phyloP scores from a whole-genome alignment of 64 coral and sea anemone genomes.

The Dendronephthya gigantea region DNA sequence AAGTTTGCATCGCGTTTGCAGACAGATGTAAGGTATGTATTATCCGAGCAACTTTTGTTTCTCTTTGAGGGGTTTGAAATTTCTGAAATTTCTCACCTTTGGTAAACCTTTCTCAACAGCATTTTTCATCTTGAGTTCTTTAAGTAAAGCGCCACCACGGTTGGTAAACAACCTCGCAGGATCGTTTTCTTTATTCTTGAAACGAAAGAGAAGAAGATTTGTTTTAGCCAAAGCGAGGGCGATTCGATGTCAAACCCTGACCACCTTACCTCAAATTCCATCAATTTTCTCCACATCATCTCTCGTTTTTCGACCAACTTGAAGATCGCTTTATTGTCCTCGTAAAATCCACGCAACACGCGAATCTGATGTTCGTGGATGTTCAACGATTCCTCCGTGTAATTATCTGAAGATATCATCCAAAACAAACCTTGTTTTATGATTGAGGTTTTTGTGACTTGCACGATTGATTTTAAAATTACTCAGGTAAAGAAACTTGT shows the following conservation, averaged over 20 bases:
- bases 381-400: constrained; percentile 64
- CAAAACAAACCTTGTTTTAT: not conserved
- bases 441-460: too few species aligned
- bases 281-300: constrained; percentile 73
- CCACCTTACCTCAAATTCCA: constrained; percentile 74
- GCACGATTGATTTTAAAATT: too few species aligned
- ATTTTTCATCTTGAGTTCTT: constrained; percentile 64
- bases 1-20: not conserved
- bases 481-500: too few species aligned
- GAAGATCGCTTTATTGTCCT: constrained; percentile 78
- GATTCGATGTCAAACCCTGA: not conserved
- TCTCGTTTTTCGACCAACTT: constrained; percentile 93
- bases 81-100: constrained; percentile 42
- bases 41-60: too few species aligned
- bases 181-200: constrained; percentile 63
- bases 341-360: constrained; percentile 64
- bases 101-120: constrained; percentile 70
- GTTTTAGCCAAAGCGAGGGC: not conserved
- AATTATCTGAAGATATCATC: constrained; percentile 40
- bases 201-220: not conserved
- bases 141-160: constrained; percentile 71
- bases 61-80: too few species aligned
- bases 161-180: constrained; percentile 62
- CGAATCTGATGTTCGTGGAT: constrained; percentile 87
- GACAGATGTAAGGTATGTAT: not conserved